These are phyloP conservation scores for Antechinus flavipes DNA, from an alignment of 2,113 vertebrate genomes.

Conservation along the genomic window DNA sequence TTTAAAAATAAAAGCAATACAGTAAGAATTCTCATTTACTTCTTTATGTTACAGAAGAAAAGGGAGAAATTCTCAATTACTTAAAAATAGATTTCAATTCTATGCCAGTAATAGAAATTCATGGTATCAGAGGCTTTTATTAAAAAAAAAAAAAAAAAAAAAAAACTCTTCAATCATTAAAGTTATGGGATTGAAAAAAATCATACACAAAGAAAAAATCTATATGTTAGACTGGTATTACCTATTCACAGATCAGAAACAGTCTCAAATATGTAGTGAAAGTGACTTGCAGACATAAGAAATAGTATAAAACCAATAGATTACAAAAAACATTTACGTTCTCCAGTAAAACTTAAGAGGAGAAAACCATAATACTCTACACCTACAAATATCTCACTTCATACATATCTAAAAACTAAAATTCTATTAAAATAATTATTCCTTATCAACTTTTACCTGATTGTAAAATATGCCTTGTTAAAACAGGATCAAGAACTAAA, in stretches of 20 bases:
- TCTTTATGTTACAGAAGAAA: not conserved
- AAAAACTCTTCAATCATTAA: not conserved
- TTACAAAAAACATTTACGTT: not conserved
- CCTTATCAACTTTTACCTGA: not conserved
- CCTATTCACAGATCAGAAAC: not conserved
- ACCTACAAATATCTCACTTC: not conserved
- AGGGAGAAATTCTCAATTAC: not conserved
- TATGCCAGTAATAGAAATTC: not conserved
- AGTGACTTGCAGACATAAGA: not conserved
- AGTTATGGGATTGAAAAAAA: not conserved
- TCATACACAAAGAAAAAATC: not conserved
- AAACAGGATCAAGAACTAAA: not conserved
- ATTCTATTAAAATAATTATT: not conserved
- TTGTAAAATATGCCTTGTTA: not conserved
- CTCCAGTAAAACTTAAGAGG: not conserved
- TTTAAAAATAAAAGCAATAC: not conserved
- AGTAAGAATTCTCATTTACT: not conserved
- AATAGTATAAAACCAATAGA: not conserved
- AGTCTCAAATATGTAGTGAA: not conserved
- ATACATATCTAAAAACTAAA: not conserved
- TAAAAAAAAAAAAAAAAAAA: not conserved
- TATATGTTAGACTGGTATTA: not conserved
- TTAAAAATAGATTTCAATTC: not conserved
- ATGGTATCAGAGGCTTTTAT: not conserved
- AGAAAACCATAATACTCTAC: not conserved